Conservation (phyloP, 2,797 vertebrate genomes). For the Onychomys leucogaster region DNA sequence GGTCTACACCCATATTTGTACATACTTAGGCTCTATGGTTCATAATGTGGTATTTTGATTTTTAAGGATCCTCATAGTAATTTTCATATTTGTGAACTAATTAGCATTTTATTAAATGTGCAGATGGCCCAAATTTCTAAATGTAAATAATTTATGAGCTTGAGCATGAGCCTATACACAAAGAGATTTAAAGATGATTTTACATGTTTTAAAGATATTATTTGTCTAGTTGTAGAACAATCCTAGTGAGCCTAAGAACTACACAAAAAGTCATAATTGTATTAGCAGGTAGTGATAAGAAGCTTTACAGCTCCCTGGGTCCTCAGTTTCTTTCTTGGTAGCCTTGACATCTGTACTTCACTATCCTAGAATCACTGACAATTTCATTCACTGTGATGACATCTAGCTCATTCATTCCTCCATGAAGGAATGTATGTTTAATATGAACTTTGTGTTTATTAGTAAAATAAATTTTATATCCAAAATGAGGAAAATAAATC, state of each 20-base stretch:
- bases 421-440: background rate
- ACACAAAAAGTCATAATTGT: background rate
- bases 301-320: background rate
- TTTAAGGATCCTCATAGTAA: background rate
- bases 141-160: background rate
- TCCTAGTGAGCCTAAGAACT: background rate
- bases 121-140: background rate
- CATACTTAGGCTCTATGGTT: background rate
- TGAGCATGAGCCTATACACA: background rate
- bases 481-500: conserved; percentile 54
- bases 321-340: background rate
- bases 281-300: background rate
- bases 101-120: background rate
- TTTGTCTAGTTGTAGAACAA: background rate
- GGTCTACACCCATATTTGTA: background rate
- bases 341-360: background rate
- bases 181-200: background rate
- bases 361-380: background rate
- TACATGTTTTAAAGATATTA: conserved; percentile 4
- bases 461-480: conserved; percentile 34
- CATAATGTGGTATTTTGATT: background rate
- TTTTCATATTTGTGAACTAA: background rate
- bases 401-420: background rate
- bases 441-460: conserved; percentile 13
- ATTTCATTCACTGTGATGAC: background rate